A percentile compares a stretch with the other conserved stretches of the same genome.
Evolutionary conservation across 2,888 invertebrate species (phyloP).

Genomic region (Sturmia bella): DNA sequence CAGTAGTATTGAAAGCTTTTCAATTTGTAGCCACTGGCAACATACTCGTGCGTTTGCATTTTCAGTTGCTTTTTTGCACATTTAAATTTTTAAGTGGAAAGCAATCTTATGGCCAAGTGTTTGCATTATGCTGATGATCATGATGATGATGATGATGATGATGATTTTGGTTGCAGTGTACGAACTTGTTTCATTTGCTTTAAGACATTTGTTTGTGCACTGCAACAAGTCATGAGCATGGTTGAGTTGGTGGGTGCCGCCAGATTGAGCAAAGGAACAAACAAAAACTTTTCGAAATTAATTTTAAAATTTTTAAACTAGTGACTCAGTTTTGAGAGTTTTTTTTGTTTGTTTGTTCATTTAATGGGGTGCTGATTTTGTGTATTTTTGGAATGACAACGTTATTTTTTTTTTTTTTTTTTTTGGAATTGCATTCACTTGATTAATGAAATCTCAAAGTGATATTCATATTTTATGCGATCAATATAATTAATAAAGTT

Average conservation of each 20-base stretch:
- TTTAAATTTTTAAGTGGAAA: slow-evolving; percentile 25
- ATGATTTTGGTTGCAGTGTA: slow-evolving; percentile 8
- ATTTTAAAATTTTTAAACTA: slow-evolving; percentile 51
- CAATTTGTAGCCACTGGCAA: slow-evolving; percentile 1
- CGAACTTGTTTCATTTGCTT: not conserved
- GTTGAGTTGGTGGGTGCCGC: slow-evolving; percentile 47
- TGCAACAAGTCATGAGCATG: slow-evolving; percentile 1
- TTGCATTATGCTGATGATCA: slow-evolving; percentile 30
- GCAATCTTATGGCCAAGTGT: slow-evolving; percentile 35
- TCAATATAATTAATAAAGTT: slow-evolving; percentile 23
- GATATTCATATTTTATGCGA: slow-evolving; percentile 25
- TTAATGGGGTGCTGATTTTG: slow-evolving; percentile 29
- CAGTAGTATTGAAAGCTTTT: slow-evolving; percentile 36
- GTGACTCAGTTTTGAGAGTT: slow-evolving; percentile 53
- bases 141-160: slow-evolving; percentile 19
- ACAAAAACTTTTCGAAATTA: slow-evolving; percentile 4
- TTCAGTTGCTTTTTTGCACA: not conserved
- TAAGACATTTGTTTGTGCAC: slow-evolving; percentile 8
- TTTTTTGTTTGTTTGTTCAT: too few relatives aligned
- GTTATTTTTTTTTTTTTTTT: not conserved
- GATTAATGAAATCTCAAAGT: slow-evolving; percentile 35
- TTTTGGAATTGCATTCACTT: slow-evolving; percentile 19
- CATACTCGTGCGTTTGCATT: slow-evolving; percentile 2
- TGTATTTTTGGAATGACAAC: slow-evolving; percentile 37
- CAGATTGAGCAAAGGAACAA: slow-evolving; percentile 13